These are phyloP conservation scores for Dasysyrphus tricinctus DNA, from an alignment of 2,888 invertebrate genomes.

Conservation along the genomic window DNA sequence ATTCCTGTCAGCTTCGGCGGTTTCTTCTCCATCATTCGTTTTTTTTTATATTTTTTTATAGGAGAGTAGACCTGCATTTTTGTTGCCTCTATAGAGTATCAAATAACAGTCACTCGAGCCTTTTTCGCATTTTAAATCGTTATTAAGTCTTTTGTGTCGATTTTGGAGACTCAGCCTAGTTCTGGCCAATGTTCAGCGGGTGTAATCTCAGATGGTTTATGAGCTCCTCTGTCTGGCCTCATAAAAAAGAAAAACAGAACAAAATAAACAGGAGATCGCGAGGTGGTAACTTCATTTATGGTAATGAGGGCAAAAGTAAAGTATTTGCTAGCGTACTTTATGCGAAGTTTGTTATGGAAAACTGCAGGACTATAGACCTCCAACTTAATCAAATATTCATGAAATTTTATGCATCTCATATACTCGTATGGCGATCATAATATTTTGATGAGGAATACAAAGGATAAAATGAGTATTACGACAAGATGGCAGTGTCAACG, in stretches of 20 bases:
- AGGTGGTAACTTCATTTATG: conserved; percentile 74
- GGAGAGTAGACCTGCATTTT: conserved; percentile 17
- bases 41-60: not conserved
- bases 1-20: conserved; percentile 72
- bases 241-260: not conserved
- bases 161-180: conserved; percentile 60
- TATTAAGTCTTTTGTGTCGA: conserved; percentile 62
- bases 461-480: not conserved
- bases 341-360: conserved; percentile 49
- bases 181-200: conserved; percentile 59
- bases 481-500: conserved; percentile 42
- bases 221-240: conserved; percentile 47
- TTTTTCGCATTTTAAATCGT: conserved; percentile 12
- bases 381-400: conserved; percentile 71
- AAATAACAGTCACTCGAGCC: conserved; percentile 58
- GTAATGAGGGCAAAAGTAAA: conserved; percentile 50
- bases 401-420: conserved; percentile 66
- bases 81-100: conserved; percentile 39
- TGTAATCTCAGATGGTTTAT: conserved; percentile 70
- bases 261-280: conserved; percentile 28
- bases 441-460: not conserved
- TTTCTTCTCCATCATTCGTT: conserved; percentile 57
- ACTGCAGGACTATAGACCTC: conserved; percentile 19
- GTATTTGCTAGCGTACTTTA: conserved; percentile 50
- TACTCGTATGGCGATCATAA: not conserved